Conservation (phyloP, 2,888 invertebrate genomes). For the Nomada hirtipes region DNA sequence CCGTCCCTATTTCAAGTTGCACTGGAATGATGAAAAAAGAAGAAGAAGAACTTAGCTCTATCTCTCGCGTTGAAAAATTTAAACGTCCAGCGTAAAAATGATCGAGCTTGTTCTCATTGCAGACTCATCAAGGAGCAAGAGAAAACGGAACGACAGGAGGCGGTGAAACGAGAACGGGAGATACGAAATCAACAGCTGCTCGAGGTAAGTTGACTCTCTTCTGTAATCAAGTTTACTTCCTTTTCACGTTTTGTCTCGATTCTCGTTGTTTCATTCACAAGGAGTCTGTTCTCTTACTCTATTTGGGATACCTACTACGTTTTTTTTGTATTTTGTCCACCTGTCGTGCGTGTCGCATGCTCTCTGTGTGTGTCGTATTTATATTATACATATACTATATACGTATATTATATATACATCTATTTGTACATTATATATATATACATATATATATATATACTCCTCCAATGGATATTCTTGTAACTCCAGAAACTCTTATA, state of each 20-base stretch:
- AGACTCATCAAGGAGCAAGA: conserved; percentile 90
- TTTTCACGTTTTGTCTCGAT: conserved; percentile 76
- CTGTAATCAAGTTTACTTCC: conserved; percentile 53
- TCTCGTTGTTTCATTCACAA: conserved; percentile 82
- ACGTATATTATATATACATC: conserved; percentile 62
- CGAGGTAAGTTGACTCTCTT: conserved; percentile 88
- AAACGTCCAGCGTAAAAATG: background rate
- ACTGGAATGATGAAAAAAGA: background rate
- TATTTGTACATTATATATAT: conserved; percentile 63
- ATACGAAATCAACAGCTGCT: conserved; percentile 93
- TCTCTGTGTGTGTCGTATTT: conserved; percentile 84
- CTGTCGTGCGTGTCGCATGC: conserved; percentile 84
- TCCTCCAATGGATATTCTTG: conserved; percentile 66
- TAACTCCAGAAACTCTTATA: conserved; percentile 66
- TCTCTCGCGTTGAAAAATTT: background rate
- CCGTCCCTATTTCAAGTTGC: background rate
- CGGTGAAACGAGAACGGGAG: conserved; percentile 92
- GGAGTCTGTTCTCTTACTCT: conserved; percentile 81
- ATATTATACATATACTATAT: conserved; percentile 74
- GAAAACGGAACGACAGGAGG: conserved; percentile 93
- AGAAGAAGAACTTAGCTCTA: background rate
- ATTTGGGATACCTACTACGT: conserved; percentile 74
- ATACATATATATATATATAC: conserved; percentile 65
- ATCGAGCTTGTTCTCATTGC: conserved; percentile 48
- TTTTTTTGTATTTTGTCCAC: conserved; percentile 81